These are phyloP conservation scores for Pristionchus entomophagus DNA, from an alignment of 2,888 invertebrate genomes.

Conservation along the genomic window DNA sequence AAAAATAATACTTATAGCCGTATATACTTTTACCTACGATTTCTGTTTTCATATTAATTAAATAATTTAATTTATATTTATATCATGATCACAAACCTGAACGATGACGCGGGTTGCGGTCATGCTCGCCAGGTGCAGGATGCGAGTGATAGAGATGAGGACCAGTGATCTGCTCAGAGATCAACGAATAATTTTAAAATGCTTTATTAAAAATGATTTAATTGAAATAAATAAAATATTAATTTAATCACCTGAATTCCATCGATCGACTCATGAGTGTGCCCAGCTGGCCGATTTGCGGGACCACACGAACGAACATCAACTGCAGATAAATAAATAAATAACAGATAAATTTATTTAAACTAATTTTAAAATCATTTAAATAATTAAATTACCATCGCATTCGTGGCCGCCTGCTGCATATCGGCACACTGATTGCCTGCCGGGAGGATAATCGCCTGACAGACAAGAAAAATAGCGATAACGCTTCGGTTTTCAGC, in stretches of 20 bases:
- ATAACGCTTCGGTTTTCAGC: too few species aligned
- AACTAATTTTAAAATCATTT: too few species aligned
- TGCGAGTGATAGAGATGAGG: neutral
- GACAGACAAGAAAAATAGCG: neutral
- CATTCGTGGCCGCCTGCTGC: neutral
- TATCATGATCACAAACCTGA: too few species aligned
- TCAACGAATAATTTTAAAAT: too few species aligned
- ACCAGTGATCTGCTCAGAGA: conserved; percentile 35
- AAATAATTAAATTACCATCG: neutral
- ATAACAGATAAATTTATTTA: too few species aligned
- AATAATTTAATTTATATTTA: too few species aligned
- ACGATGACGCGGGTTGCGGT: neutral
- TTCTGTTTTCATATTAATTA: too few species aligned
- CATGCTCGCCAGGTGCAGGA: neutral
- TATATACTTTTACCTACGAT: too few species aligned
- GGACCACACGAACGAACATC: neutral
- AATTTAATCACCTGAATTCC: neutral
- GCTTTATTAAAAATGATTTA: too few species aligned
- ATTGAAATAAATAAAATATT: too few species aligned
- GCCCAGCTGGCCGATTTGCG: neutral
- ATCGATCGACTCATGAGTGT: neutral
- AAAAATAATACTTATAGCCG: too few species aligned
- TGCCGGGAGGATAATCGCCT: neutral
- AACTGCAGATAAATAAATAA: too few species aligned
- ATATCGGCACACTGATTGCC: neutral